Conservation (phyloP, 2,797 vertebrate genomes). For the Scyliorhinus canicula region DNA sequence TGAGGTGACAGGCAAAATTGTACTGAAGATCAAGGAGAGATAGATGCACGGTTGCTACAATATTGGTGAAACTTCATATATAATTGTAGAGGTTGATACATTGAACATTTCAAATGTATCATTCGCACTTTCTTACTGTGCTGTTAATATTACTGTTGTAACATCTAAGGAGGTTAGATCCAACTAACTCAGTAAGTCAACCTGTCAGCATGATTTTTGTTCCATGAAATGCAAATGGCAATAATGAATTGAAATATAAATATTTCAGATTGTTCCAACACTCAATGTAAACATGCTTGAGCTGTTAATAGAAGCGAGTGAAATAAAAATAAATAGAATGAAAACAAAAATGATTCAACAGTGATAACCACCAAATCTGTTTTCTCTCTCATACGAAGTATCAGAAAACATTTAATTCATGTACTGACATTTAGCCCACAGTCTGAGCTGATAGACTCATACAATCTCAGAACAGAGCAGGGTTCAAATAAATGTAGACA, state of each 20-base stretch:
- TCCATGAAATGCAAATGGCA: neutral
- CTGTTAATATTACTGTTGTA: neutral
- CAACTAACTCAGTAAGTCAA: neutral
- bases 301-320: neutral
- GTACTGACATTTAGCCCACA: neutral
- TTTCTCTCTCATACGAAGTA: neutral
- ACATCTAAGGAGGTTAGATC: neutral
- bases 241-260: constrained; percentile 18
- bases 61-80: neutral
- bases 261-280: neutral
- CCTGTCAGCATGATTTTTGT: neutral
- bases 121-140: neutral
- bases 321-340: neutral
- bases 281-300: constrained; percentile 1
- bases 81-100: neutral
- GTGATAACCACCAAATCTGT: neutral
- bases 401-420: neutral
- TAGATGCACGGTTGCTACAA: neutral
- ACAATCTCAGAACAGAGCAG: neutral
- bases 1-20: neutral
- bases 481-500: neutral
- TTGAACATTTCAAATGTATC: neutral
- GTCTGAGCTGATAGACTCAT: neutral
- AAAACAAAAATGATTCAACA: neutral
- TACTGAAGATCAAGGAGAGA: neutral